phyloP scores from a whole-genome alignment of 2,797 vertebrate species.

The Jordanella pulchra region DNA sequence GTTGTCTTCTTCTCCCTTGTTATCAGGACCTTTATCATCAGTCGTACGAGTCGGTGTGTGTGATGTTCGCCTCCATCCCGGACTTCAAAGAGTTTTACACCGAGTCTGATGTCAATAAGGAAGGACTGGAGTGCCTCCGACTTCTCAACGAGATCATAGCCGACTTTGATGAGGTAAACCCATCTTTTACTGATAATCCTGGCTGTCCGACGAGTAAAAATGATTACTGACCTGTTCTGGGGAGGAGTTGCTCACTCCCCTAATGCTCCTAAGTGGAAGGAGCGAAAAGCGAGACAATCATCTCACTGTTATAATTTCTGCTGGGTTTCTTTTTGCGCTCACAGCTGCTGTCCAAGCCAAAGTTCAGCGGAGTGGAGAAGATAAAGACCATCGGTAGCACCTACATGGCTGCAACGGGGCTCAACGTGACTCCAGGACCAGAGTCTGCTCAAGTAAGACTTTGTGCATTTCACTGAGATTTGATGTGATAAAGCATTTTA shows the following conservation, averaged over 20 bases:
- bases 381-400: conserved; percentile 99
- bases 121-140: conserved; percentile 94
- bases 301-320: not conserved
- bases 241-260: not conserved
- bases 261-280: conserved; percentile 1
- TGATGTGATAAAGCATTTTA: not conserved
- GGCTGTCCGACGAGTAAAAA: not conserved
- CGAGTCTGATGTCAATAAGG: conserved; percentile 97
- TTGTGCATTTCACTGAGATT: not conserved
- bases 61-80: conserved; percentile 98
- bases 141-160: conserved; percentile 98
- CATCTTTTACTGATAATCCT: conserved; percentile 18
- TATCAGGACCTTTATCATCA: conserved; percentile 94
- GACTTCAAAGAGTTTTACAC: conserved; percentile 99
- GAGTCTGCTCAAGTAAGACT: conserved; percentile 87
- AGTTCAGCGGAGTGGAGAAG: conserved; percentile 97
- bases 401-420: conserved; percentile 96
- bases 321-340: conserved; percentile 19
- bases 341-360: conserved; percentile 93
- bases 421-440: conserved; percentile 89
- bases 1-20: conserved; percentile 44
- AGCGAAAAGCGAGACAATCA: not conserved
- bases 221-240: not conserved
- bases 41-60: conserved; percentile 94
- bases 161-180: conserved; percentile 93